phyloP scores from a whole-genome alignment of 1,140 invertebrate species.

The Streblospio benedicti region DNA sequence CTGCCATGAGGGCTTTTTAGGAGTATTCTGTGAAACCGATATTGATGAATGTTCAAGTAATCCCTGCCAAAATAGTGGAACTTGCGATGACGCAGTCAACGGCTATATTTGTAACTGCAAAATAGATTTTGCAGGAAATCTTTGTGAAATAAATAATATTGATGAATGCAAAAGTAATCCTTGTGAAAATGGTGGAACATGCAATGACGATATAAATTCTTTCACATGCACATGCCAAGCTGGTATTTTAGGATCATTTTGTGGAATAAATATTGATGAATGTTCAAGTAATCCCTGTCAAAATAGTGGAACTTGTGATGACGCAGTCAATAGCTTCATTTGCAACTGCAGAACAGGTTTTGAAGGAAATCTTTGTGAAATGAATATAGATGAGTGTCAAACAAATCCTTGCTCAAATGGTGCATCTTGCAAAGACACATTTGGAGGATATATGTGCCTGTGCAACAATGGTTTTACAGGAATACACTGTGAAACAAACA shows the following conservation, averaged over 20 bases:
- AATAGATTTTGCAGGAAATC: conserved; percentile 14
- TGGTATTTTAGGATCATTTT: background rate
- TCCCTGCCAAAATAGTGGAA: conserved; percentile 5
- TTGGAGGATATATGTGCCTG: conserved; percentile 13
- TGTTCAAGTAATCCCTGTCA: conserved; percentile 1
- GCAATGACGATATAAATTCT: background rate
- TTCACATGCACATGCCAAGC: conserved; percentile 4
- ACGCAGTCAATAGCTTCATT: too few relatives aligned
- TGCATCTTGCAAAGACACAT: conserved; percentile 12
- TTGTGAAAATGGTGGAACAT: conserved; percentile 5
- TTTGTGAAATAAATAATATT: conserved; percentile 12
- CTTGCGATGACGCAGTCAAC: conserved; percentile 17
- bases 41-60: background rate
- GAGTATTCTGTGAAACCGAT: background rate
- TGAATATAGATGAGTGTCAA: conserved; percentile 7
- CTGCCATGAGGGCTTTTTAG: background rate
- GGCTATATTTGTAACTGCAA: conserved; percentile 15
- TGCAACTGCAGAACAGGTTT: too few relatives aligned
- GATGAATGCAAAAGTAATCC: conserved; percentile 5
- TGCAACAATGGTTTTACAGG: conserved; percentile 19
- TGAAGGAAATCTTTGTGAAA: background rate
- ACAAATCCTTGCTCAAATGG: conserved; percentile 20
- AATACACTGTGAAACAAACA: conserved; percentile 15
- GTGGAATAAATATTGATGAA: background rate
- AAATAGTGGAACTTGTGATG: conserved; percentile 4